phyloP scores from a whole-genome alignment of 2,113 vertebrate genomes.

The Ibidorhyncha struthersii region DNA sequence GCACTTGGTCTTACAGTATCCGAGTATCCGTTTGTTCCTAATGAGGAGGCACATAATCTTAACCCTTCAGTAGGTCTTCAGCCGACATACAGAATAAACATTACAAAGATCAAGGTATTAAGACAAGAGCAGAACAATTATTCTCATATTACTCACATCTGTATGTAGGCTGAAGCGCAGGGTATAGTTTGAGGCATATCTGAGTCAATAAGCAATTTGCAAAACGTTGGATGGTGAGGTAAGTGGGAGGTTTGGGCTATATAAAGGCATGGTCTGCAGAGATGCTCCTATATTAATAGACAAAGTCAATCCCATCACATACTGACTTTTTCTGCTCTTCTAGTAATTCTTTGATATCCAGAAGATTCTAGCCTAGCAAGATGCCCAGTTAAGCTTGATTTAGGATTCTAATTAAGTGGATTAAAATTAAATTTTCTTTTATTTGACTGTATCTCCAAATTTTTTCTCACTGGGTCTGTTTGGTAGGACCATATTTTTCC shows the following conservation, averaged over 20 bases:
- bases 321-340: background rate
- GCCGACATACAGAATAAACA: too few species aligned
- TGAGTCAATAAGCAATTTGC: conserved; percentile 6
- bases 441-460: background rate
- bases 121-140: background rate
- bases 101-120: too few species aligned
- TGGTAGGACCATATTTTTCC: background rate
- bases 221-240: background rate
- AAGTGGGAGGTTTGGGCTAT: background rate
- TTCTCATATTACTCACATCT: background rate
- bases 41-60: background rate
- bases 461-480: background rate
- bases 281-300: background rate
- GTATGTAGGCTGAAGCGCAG: background rate
- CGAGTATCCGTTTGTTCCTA: background rate
- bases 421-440: background rate
- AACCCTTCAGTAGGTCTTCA: background rate
- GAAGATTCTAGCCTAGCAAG: background rate
- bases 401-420: background rate
- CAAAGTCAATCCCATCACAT: background rate
- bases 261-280: background rate
- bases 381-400: background rate
- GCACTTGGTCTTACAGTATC: background rate
- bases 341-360: background rate
- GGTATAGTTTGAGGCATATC: background rate